Evolutionary conservation across 1,140 invertebrate species (phyloP), one percentile per base, ranked within the genome.

Genomic region (Calephelis nemesis): DNA sequence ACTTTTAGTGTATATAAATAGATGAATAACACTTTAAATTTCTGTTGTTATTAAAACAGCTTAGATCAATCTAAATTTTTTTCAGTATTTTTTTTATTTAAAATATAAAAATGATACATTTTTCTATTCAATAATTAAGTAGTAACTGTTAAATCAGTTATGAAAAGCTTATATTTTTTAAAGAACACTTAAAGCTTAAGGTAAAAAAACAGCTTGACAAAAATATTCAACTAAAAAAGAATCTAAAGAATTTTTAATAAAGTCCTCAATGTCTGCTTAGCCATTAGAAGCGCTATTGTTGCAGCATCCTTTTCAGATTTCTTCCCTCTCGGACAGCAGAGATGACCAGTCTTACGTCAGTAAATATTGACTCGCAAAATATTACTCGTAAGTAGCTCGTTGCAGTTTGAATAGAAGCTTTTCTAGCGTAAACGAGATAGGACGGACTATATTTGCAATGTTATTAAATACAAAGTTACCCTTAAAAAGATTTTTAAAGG

Each of bases 321-420:
- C 64, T 66, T 65, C 76, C 77, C 79, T 79, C 79, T 85, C 79
- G 82, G 85, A 82, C 83, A 78, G 69, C 76, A 68, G 49, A 74
- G 84, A 83, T 91, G 87, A 87, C 87, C 87, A 90, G 74, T 65
- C 64, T 65, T 40, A 42, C 50, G 49, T 73, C 67, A 70, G 78
- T 81, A 84, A 91, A 91, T 87, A 83, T 89, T 91, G 78, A 80
- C 88, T 67, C 47, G 48, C 58, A 63, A 47, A 76, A 76, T 81
- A 85, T 88, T 87, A 30, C 30, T 30, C 30, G 30, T 30, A 85
- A 88, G 84, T 88, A 88, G 83, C 85, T 89, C 79, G 78, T 81
- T 79, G 75, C 74, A 39, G 64, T 65, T 69, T 86, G 83, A 85
- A 85, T 88, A 79, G 81, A 78, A 76, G 11, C 76, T 77, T 76